Evolutionary conservation across 2,888 invertebrate species (phyloP).

Genomic region (Diachrysia chrysitis): DNA sequence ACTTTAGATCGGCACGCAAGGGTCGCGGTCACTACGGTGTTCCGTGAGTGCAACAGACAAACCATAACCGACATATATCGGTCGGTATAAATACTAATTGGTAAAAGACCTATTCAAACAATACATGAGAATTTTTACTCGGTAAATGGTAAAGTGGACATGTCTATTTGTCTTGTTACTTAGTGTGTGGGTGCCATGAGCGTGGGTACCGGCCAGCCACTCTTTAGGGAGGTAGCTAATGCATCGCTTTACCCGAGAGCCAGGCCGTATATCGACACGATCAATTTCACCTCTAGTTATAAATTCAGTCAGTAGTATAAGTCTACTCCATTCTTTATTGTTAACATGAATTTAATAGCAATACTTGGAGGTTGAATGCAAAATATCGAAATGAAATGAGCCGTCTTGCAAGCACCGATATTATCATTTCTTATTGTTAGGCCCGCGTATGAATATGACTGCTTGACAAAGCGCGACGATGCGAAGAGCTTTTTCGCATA

Average conservation of each 20-base stretch:
- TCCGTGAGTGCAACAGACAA: slow-evolving; percentile 76
- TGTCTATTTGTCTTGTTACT: slow-evolving; percentile 86
- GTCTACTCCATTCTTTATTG: slow-evolving; percentile 48
- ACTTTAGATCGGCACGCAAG: slow-evolving; percentile 67
- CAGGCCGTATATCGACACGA: slow-evolving; percentile 47
- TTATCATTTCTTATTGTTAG: slow-evolving; percentile 61
- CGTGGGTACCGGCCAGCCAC: slow-evolving; percentile 75
- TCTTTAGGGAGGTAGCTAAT: slow-evolving; percentile 74
- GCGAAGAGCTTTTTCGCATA: slow-evolving; percentile 61
- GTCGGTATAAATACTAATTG: slow-evolving; percentile 88
- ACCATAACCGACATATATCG: slow-evolving; percentile 75
- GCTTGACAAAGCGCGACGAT: slow-evolving; percentile 59
- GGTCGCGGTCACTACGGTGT: slow-evolving; percentile 75
- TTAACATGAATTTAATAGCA: slow-evolving; percentile 43
- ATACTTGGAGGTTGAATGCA: slow-evolving; percentile 32
- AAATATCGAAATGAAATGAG: slow-evolving; percentile 54
- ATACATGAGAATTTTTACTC: slow-evolving; percentile 86
- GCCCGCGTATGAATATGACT: slow-evolving; percentile 46
- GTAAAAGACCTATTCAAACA: slow-evolving; percentile 89
- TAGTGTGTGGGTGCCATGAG: slow-evolving; percentile 87
- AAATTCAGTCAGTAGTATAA: slow-evolving; percentile 52
- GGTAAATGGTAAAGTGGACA: slow-evolving; percentile 88
- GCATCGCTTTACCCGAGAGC: slow-evolving; percentile 61
- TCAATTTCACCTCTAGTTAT: slow-evolving; percentile 53
- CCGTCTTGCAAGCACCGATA: slow-evolving; percentile 53